phyloP scores from a whole-genome alignment of 2,888 invertebrate genomes.

The Hemicrepidius hirtus region DNA sequence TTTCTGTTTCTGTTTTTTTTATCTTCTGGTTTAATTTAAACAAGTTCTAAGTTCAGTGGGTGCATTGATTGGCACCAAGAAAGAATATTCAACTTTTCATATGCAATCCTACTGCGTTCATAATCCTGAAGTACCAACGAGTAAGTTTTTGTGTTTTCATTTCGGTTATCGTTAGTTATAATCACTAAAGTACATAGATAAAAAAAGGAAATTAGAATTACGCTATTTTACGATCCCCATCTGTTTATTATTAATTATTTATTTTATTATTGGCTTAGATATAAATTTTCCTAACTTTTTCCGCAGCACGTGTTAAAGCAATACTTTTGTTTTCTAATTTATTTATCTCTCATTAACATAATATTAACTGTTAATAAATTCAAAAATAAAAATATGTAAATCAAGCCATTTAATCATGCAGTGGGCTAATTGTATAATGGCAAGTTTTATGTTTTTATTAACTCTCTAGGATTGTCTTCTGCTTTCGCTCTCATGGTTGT shows the following conservation, averaged over 20 bases:
- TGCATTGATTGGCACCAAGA: neutral
- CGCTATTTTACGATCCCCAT: no score
- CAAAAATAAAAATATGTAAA: constrained; percentile 1
- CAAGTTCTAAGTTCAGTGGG: constrained; percentile 18
- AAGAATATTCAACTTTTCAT: constrained; percentile 41
- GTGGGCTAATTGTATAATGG: constrained; percentile 21
- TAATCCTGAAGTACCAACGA: constrained; percentile 55
- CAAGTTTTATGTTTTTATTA: constrained; percentile 15
- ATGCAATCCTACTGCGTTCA: constrained; percentile 63
- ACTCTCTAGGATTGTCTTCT: constrained; percentile 19
- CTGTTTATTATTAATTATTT: no score
- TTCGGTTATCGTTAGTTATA: neutral
- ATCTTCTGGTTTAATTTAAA: neutral
- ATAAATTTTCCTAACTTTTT: no score
- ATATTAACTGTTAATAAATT: neutral
- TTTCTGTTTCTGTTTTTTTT: constrained; percentile 2
- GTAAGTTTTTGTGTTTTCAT: constrained; percentile 56
- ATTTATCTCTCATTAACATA: no score
- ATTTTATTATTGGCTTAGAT: no score
- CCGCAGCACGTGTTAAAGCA: no score
- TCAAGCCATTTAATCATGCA: constrained; percentile 20
- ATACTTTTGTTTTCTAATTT: no score
- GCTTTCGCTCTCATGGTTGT: constrained; percentile 37
- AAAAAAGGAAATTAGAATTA: no score
- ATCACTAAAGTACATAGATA: neutral